Conservation (phyloP, 1,140 invertebrate genomes). For the Heliothis virescens region DNA sequence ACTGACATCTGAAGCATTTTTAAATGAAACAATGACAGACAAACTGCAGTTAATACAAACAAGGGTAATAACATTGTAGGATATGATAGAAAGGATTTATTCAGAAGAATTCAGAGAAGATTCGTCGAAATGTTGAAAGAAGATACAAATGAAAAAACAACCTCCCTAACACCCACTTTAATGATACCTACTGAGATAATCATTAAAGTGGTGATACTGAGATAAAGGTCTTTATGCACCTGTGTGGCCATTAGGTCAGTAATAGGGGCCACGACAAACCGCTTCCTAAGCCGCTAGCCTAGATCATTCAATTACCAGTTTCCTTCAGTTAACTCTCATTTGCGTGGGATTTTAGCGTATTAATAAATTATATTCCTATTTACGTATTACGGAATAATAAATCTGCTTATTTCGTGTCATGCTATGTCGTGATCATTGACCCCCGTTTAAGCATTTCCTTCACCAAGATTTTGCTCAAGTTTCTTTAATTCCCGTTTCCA, state of each 20-base stretch:
- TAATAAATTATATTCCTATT: conserved; percentile 1
- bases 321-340: conserved; percentile 35
- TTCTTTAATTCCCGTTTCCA: too few species aligned
- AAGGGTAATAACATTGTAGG: too few species aligned
- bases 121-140: too few species aligned
- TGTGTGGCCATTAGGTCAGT: background rate
- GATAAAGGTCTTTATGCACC: background rate
- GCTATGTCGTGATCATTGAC: background rate
- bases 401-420: background rate
- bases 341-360: conserved; percentile 5
- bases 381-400: background rate
- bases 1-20: too few species aligned
- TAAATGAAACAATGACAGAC: too few species aligned
- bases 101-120: too few species aligned
- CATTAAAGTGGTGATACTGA: too few species aligned
- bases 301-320: conserved; percentile 35
- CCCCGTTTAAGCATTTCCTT: background rate
- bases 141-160: too few species aligned
- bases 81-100: too few species aligned
- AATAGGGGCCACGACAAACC: background rate
- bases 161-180: too few species aligned
- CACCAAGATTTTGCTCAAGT: background rate
- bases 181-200: too few species aligned
- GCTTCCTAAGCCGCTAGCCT: background rate
- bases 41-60: too few species aligned